Base-by-base conservation (phyloP, 1,140 invertebrate species). In the Aphidius ervi region DNA sequence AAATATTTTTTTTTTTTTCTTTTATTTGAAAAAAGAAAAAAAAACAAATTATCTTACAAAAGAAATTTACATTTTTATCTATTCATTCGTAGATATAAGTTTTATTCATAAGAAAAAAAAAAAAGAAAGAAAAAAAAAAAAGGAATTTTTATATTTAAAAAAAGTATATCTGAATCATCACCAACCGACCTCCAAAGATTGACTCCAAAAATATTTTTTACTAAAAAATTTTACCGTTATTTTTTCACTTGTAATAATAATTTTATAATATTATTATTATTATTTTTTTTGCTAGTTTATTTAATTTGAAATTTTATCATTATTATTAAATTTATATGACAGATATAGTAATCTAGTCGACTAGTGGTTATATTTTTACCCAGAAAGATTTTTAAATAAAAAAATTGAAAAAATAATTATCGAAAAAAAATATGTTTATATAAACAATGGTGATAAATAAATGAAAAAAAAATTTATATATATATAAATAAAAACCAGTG, bases 191-290 rank as follows among this genome's bases (percentile, higher is more conserved):
- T 31, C 23, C 74, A 75, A 75, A 75, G 73, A 75, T 70, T 43
- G 71, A 72, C 62, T 62, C 73, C 74, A 75, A 75, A 75, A 70
- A 75, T 74, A 73, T 71, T 74, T 73, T 75, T 74, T 72, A 74
- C 58, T 71, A 73, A 53, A 42, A 63, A 70, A 46, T 31, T n/a
- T 49, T 20, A 46, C 9, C 42, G 43, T 37, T 54, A 53, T 60
- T 46, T 56, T 20, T 16, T 49, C 9, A 20, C 9, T 10, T 3
- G 5, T 49, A 49, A 10, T 49, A 49, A 7, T 7, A 0, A 20
- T 16, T 16, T 16, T 7, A 4, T 3, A 10, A 39, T 3, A 31
- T 39, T 37, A 52, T 39, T 52, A 31, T 16, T 16, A 16, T 16
- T 31, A 31, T 31, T 31, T 31, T 31, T 31, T 31, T 16, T 16